These are phyloP conservation scores for Aelia acuminata DNA, from an alignment of 2,888 invertebrate genomes.

Conservation along the genomic window DNA sequence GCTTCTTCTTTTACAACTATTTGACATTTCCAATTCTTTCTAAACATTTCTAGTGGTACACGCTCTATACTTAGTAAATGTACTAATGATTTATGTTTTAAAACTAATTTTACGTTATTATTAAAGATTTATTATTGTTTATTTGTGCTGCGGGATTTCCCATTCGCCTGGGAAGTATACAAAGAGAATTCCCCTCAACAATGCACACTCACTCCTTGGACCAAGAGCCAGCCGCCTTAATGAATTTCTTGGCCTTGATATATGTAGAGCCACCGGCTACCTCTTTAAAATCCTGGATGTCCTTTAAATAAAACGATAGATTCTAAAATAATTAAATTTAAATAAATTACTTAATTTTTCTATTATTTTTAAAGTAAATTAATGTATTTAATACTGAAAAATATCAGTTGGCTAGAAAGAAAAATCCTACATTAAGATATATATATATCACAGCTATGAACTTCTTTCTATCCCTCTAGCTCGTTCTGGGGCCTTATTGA, in stretches of 20 bases:
- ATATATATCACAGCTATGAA: neutral
- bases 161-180: neutral
- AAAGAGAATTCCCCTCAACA: neutral
- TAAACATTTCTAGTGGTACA: too few species aligned
- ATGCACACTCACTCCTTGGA: neutral
- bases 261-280: neutral
- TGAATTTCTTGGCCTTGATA: constrained; percentile 4
- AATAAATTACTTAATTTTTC: too few species aligned
- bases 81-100: neutral
- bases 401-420: neutral
- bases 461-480: neutral
- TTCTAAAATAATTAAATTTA: too few species aligned
- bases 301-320: too few species aligned
- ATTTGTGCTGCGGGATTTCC: neutral
- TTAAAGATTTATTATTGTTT: neutral
- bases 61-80: too few species aligned
- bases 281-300: neutral
- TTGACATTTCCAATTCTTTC: too few species aligned
- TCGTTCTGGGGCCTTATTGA: neutral
- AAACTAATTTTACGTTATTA: neutral
- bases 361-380: too few species aligned
- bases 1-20: too few species aligned
- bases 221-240: neutral
- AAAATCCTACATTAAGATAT: neutral
- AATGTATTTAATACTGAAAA: neutral